phyloP scores from a whole-genome alignment of 2,797 vertebrate species.

The Eleutherodactylus coqui region DNA sequence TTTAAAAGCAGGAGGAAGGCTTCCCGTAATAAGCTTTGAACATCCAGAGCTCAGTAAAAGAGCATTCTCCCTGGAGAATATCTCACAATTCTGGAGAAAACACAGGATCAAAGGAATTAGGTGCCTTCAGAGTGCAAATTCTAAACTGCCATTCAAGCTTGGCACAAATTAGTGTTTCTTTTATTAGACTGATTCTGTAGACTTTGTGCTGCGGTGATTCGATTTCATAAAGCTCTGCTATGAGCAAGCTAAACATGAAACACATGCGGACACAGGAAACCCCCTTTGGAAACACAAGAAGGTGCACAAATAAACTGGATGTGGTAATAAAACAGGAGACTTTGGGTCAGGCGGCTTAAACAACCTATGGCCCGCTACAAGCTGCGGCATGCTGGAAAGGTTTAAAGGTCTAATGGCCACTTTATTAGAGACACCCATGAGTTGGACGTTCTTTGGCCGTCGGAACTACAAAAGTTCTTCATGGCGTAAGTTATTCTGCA shows the following conservation, averaged over 20 bases:
- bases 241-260: constrained; percentile 44
- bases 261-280: constrained; percentile 55
- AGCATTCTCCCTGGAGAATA: constrained; percentile 48
- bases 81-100: constrained; percentile 53
- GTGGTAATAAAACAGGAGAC: constrained; percentile 14
- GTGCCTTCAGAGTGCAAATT: constrained; percentile 59
- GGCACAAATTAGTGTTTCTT: constrained; percentile 60
- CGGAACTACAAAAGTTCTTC: too few species aligned
- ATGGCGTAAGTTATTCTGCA: too few species aligned
- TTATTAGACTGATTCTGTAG: constrained; percentile 57
- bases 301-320: constrained; percentile 27
- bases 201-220: constrained; percentile 44
- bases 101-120: constrained; percentile 63
- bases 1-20: constrained; percentile 63
- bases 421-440: too few species aligned
- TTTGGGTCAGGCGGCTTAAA: background rate
- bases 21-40: constrained; percentile 57
- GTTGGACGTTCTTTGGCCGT: too few species aligned
- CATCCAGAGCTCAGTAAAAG: constrained; percentile 67
- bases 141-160: constrained; percentile 61
- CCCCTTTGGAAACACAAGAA: constrained; percentile 49
- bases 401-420: background rate
- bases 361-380: background rate
- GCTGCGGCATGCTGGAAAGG: background rate
- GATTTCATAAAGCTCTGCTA: constrained; percentile 43